Conservation (phyloP, 2,797 vertebrate species). For the Aratinga solstitialis region DNA sequence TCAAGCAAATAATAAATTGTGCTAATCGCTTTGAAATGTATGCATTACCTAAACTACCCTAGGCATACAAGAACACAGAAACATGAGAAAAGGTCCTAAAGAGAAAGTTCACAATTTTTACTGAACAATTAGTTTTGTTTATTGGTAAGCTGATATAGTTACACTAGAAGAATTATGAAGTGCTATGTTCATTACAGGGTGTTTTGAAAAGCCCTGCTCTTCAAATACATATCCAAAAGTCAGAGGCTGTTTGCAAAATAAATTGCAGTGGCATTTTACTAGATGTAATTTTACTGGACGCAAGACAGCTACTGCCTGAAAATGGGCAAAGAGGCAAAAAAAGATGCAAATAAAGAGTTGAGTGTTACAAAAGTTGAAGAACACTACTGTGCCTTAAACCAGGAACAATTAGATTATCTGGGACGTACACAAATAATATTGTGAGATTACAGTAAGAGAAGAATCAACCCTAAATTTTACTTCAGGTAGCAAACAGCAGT, state of each 20-base stretch:
- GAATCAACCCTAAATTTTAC: background rate
- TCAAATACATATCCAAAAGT: background rate
- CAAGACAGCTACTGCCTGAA: constrained; percentile 15
- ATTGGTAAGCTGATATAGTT: background rate
- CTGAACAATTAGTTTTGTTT: background rate
- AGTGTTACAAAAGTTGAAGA: background rate
- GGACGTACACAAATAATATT: background rate
- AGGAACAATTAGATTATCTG: background rate
- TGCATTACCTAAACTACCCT: background rate
- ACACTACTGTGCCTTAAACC: background rate
- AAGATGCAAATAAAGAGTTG: background rate
- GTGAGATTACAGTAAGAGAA: background rate
- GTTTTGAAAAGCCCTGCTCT: background rate
- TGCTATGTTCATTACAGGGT: background rate
- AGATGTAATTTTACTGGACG: background rate
- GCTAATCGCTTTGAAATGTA: background rate
- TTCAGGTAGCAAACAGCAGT: background rate
- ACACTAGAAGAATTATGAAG: background rate
- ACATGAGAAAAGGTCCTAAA: background rate
- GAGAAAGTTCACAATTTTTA: background rate
- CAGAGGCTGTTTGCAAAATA: background rate
- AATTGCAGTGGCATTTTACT: background rate
- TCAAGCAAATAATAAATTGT: background rate
- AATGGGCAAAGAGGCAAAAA: background rate
- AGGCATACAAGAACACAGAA: background rate